Base-by-base conservation (phyloP, 2,888 invertebrate genomes). In the Synanthedon formicaeformis region DNA sequence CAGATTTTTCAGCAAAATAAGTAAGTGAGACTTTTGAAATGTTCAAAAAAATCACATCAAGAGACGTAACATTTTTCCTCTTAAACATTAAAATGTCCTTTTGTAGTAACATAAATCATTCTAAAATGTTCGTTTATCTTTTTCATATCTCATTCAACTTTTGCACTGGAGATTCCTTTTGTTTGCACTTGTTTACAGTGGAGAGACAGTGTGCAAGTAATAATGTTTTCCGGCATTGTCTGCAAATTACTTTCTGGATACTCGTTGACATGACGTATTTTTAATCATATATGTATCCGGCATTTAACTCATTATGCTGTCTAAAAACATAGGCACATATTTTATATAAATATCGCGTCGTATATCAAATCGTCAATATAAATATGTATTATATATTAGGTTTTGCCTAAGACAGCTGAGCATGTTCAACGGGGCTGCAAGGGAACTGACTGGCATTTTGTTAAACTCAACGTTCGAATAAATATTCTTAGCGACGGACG, bases 221-320 rank as follows among this genome's bases (percentile, higher is more conserved):
- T 45, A 45, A 45, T n/a, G 11, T 40, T 52, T 53, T 40, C 53
- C 41, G 48, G n/a, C 48, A 51, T 48, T 55, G 50, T 50, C 41
- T 51, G 14, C 14, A 50, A 52, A 48, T 41, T 53, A 48, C 45
- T 45, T 45, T 14, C 45, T n/a, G n/a, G 12, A 12, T 10, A 45
- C 13, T 45, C 8, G n/a, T 12, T 45, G 45, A 12, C 45, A 45
- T 45, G 14, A 13, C 14, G 34, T 34, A 34, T 34, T 34, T 34
- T 34, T 34, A 34, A 10, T 34, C 6, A 34, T 34, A 34, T 34
- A 23, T 23, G 5, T 23, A 34, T 34, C 8, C 34, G 34, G 34
- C 34, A 34, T 34, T 34, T 10, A 34, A 27, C 27, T 1, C 8
- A 23, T 23, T 27, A 27, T 27, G 1, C 6, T 27, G 6, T 27